Percentiles rank a stretch among this genome's conserved stretches.
phyloP scores from a whole-genome alignment of 2,888 invertebrate species.

The Hetaerina titia region DNA sequence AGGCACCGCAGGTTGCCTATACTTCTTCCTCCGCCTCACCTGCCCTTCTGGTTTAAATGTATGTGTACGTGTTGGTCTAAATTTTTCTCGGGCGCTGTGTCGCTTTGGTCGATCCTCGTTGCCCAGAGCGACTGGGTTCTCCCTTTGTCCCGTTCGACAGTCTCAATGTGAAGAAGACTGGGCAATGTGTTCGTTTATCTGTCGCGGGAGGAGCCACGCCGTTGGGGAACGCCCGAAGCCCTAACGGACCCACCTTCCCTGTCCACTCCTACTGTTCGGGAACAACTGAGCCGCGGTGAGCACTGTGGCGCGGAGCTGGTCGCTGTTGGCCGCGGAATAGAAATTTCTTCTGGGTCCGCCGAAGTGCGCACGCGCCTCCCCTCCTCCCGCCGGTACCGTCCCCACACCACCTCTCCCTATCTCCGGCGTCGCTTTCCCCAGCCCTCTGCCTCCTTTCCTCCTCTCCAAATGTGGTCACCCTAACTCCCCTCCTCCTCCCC shows the following conservation, averaged over 20 bases:
- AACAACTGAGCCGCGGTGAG: conserved; percentile 32
- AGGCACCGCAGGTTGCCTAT: background rate
- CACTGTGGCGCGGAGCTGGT: conserved; percentile 11
- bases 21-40: background rate
- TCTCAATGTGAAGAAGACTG: background rate
- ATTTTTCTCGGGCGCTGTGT: background rate
- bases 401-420: background rate
- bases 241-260: conserved; percentile 6
- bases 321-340: background rate
- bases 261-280: conserved; percentile 34
- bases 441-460: background rate
- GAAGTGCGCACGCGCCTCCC: background rate
- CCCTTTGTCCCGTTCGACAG: background rate
- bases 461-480: background rate
- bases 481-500: background rate
- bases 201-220: background rate
- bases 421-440: background rate
- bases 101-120: background rate
- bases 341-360: background rate
- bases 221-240: conserved; percentile 48
- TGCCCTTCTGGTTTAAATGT: background rate
- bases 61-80: background rate
- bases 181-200: background rate
- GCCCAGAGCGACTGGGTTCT: background rate
- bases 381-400: background rate